phyloP scores from a whole-genome alignment of 2,888 invertebrate species.

The Cordilura impudica region DNA sequence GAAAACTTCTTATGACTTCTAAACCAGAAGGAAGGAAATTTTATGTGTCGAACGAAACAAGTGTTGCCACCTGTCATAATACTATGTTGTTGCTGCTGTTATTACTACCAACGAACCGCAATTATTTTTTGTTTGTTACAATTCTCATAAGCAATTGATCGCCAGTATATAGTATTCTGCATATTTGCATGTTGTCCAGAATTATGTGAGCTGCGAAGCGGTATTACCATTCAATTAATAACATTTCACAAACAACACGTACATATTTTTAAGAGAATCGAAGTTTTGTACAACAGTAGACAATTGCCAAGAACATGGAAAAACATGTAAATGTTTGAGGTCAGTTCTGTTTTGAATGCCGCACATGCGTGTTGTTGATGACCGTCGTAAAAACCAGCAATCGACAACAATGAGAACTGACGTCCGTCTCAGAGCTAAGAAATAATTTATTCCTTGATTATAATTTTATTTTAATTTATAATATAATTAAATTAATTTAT shows the following conservation, averaged over 20 bases:
- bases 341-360: slow-evolving; percentile 41
- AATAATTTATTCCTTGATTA: no score
- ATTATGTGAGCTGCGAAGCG: slow-evolving; percentile 36
- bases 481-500: no score
- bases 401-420: slow-evolving; percentile 16
- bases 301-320: not conserved
- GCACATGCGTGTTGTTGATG: slow-evolving; percentile 43
- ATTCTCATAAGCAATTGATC: not conserved
- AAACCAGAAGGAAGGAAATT: slow-evolving; percentile 16
- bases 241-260: slow-evolving; percentile 37
- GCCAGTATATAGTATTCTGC: slow-evolving; percentile 14
- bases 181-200: slow-evolving; percentile 44
- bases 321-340: slow-evolving; percentile 53
- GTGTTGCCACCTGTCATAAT: slow-evolving; percentile 66
- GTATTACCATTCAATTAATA: slow-evolving; percentile 60
- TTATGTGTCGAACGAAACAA: slow-evolving; percentile 43
- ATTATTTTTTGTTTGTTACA: no score
- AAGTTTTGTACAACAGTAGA: not conserved
- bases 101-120: not conserved
- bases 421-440: not conserved
- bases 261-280: slow-evolving; percentile 21
- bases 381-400: slow-evolving; percentile 8
- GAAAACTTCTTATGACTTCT: slow-evolving; percentile 43
- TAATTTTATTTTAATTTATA: no score
- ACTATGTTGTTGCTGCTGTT: slow-evolving; percentile 36